Conservation (phyloP, 2,113 vertebrate species). For the Megaceryle torquata region DNA sequence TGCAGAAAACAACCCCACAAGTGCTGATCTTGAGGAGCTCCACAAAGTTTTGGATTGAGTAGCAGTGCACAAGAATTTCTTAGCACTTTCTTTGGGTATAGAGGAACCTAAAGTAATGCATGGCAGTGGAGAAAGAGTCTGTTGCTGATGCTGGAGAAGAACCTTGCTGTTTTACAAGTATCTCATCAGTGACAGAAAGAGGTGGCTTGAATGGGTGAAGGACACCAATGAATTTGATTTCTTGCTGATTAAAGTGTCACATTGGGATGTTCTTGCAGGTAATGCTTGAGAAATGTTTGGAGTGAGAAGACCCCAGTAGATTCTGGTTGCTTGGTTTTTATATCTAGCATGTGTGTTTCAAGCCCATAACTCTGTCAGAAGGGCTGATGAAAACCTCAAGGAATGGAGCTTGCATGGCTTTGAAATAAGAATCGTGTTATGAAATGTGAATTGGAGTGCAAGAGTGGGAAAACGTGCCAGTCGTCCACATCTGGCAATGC, state of each 20-base stretch:
- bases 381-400: background rate
- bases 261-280: background rate
- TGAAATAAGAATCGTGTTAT: background rate
- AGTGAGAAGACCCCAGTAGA: background rate
- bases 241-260: background rate
- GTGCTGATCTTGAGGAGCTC: background rate
- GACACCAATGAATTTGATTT: background rate
- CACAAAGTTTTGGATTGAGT: background rate
- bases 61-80: background rate
- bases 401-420: background rate
- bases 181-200: fast-evolving
- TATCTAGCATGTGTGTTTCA: background rate
- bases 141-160: background rate
- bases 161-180: background rate
- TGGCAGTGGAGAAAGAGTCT: background rate
- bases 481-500: background rate
- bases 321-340: background rate
- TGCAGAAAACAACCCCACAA: background rate
- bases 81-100: background rate
- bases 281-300: background rate
- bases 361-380: background rate
- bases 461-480: background rate
- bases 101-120: background rate
- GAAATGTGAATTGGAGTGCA: background rate
- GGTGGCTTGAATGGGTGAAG: background rate